These are phyloP conservation scores for Ormyrus thymus DNA, from an alignment of 2,888 invertebrate species.

Conservation along the genomic window DNA sequence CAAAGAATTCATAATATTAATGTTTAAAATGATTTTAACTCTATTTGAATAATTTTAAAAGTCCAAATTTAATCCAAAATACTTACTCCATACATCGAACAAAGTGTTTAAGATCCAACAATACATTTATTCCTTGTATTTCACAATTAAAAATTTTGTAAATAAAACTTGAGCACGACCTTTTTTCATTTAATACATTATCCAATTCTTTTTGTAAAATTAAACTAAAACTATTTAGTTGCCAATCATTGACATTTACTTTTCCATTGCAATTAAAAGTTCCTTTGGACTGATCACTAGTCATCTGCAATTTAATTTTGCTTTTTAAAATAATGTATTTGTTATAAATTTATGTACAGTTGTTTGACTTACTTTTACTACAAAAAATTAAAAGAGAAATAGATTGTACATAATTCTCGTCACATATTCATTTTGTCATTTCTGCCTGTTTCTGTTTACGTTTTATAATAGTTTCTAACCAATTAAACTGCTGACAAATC, in stretches of 20 bases:
- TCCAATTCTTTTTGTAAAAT: slow-evolving; percentile 63
- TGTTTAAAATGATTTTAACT: not conserved
- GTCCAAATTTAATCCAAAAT: not conserved
- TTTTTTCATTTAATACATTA: slow-evolving; percentile 58
- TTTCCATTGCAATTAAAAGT: slow-evolving; percentile 67
- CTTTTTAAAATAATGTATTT: not conserved
- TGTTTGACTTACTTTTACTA: no score
- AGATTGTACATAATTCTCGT: no score
- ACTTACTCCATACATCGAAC: slow-evolving; percentile 67
- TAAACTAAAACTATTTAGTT: slow-evolving; percentile 61
- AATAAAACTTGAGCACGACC: not conserved
- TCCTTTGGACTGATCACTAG: slow-evolving; percentile 6
- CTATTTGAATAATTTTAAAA: not conserved
- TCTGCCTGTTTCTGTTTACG: no score
- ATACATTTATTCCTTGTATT: slow-evolving; percentile 62
- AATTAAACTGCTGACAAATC: no score
- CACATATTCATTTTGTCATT: no score
- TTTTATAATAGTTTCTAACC: no score
- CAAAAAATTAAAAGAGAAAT: no score
- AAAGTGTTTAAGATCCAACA: slow-evolving; percentile 66
- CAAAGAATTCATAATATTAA: not conserved
- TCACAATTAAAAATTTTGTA: slow-evolving; percentile 62
- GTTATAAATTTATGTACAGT: no score
- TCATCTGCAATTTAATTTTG: not conserved
- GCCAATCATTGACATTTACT: slow-evolving; percentile 68